Conservation (phyloP, 2,888 invertebrate species). For the Apotomis turbidana region DNA sequence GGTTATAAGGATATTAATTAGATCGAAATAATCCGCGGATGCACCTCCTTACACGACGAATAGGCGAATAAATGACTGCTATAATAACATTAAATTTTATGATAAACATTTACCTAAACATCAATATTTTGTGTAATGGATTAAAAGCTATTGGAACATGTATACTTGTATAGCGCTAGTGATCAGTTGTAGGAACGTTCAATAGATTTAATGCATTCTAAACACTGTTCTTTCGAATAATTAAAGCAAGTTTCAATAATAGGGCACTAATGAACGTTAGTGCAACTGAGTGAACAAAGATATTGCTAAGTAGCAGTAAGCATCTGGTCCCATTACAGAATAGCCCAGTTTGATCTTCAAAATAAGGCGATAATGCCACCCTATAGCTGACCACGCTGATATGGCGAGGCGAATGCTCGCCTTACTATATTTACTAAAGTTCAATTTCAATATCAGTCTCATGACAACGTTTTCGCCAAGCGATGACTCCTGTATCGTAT, state of each 20-base stretch:
- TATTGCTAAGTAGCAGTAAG: constrained; percentile 10
- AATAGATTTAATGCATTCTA: background rate
- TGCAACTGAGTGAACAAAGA: background rate
- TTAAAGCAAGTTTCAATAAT: too few species aligned
- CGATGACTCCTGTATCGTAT: constrained; percentile 8
- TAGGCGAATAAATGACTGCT: constrained; percentile 25
- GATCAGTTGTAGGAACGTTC: constrained; percentile 1
- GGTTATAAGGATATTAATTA: background rate
- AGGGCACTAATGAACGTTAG: background rate
- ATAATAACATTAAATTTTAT: constrained; percentile 27
- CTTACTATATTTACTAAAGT: constrained; percentile 11
- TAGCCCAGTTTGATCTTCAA: background rate
- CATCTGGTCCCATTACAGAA: constrained; percentile 13
- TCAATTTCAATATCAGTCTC: constrained; percentile 30
- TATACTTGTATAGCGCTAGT: background rate
- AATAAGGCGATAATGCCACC: background rate
- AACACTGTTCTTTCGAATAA: background rate
- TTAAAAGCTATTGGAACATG: constrained; percentile 11
- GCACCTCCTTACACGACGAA: constrained; percentile 24
- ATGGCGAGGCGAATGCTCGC: constrained; percentile 13
- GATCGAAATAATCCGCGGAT: constrained; percentile 11
- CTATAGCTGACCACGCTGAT: too few species aligned
- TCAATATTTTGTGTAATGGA: constrained; percentile 6
- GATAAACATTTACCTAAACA: constrained; percentile 21
- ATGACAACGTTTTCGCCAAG: constrained; percentile 1